Base-by-base conservation (phyloP, 1,140 invertebrate species). In the Leptinotarsa defecta region DNA sequence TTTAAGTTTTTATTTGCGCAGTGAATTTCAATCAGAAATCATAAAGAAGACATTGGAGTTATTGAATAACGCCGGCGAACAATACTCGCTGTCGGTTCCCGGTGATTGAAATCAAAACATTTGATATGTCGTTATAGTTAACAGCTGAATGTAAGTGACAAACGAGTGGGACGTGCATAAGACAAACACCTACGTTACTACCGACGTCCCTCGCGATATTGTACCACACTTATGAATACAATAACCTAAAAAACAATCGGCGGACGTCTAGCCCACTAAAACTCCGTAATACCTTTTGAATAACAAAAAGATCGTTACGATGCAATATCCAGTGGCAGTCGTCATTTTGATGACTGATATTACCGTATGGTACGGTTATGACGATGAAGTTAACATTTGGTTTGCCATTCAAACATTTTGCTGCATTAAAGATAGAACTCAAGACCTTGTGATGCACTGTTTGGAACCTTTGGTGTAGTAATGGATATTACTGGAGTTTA, bases 241-340 rank as follows among this genome's bases (percentile, higher is more conserved):
- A 72, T 61, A 72, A 72, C 19, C 22, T 22, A 62, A 62, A 75
- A 75, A 61, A 75, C 74, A 75, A 75, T 75, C 74, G 65, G 68
- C 68, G 74, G 74, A 75, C 68, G 74, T 75, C 48, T 63, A 70
- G 48, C 74, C 74, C 68, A 75, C 74, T 57, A 57, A 57, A 19
- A 57, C 52, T 57, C 17, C n/a, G 48, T n/a, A 48, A 64, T 73
- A 43, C 61, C 27, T 61, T 17, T 48, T 62, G 34, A 43, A 43
- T 43, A 43, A n/a, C 57, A 64, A 71, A 62, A 71, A 65, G 24
- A 20, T 48, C 64, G 13, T 34, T 22, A 67, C 64, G 20, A 67
- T 24, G 43, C 43, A n/a, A 20, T 22, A 43, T 43, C 2, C 34
- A 43, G 34, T 43, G 34, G 34, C 34, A 43, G 34, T 43, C 34